These are phyloP conservation scores for Allygus modestus DNA, from an alignment of 2,888 invertebrate genomes.

Conservation along the genomic window DNA sequence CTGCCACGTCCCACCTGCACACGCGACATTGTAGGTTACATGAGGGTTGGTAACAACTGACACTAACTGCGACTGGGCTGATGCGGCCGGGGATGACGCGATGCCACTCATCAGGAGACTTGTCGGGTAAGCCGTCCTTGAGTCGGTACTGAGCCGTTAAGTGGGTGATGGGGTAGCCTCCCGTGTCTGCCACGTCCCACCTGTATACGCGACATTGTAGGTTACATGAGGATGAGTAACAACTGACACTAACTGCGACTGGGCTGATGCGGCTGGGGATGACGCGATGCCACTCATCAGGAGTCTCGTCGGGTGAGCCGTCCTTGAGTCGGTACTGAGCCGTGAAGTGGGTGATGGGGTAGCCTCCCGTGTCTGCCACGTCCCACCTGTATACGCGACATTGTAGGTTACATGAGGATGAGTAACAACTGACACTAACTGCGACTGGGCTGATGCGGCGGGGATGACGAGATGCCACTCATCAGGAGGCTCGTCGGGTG, in stretches of 20 bases:
- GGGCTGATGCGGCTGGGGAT: constrained; percentile 91
- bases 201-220: no score
- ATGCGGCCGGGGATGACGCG: constrained; percentile 90
- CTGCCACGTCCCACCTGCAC: constrained; percentile 80
- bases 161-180: constrained; percentile 90
- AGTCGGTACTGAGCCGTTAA: constrained; percentile 91
- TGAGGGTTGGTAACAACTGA: no score
- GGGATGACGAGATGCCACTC: constrained; percentile 89
- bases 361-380: constrained; percentile 83
- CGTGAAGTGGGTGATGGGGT: constrained; percentile 91
- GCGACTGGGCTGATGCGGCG: constrained; percentile 91
- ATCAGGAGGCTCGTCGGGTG: constrained; percentile 74
- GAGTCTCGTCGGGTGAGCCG: constrained; percentile 69
- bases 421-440: constrained; percentile 81
- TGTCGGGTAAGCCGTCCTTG: constrained; percentile 68
- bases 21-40: no score
- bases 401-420: no score
- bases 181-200: constrained; percentile 83
- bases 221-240: no score
- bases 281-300: constrained; percentile 86
- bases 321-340: constrained; percentile 84
- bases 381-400: constrained; percentile 77
- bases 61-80: constrained; percentile 77
- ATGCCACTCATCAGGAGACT: constrained; percentile 81
- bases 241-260: constrained; percentile 82